Evolutionary conservation across 1,140 invertebrate genomes (phyloP).

Genomic region (Cyclargus thomasi): DNA sequence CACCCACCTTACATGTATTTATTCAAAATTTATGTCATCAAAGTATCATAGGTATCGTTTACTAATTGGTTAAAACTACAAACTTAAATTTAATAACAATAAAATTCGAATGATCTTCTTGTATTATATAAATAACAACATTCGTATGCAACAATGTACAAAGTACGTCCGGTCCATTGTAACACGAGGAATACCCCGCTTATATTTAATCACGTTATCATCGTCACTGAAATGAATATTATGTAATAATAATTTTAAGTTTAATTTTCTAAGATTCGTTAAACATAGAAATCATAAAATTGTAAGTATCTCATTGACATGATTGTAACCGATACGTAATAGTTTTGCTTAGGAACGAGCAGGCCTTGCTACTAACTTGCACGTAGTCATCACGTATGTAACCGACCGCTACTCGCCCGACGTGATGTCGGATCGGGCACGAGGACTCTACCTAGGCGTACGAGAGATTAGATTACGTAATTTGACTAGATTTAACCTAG

Average conservation of each 20-base stretch:
- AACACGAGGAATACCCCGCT: conserved; percentile 2
- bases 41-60: conserved; percentile 16
- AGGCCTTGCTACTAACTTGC: not conserved
- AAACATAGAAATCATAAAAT: conserved; percentile 6
- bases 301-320: conserved; percentile 12
- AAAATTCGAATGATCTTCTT: conserved; percentile 4
- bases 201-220: conserved; percentile 17
- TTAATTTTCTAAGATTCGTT: conserved; percentile 6
- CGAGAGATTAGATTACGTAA: conserved; percentile 7
- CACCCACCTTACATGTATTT: conserved; percentile 64
- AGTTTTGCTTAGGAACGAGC: conserved; percentile 6
- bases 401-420: not conserved
- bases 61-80: not conserved
- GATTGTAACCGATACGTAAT: not conserved
- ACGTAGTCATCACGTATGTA: conserved; percentile 6
- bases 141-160: not conserved
- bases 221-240: conserved; percentile 21
- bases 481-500: conserved; percentile 11
- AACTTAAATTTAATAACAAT: conserved; percentile 1
- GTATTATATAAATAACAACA: not conserved
- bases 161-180: not conserved
- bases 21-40: conserved; percentile 23
- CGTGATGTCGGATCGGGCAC: not conserved
- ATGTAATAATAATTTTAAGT: conserved; percentile 12
- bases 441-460: conserved; percentile 9